These are phyloP conservation scores for Phyllotreta cruciferae DNA, from an alignment of 2,888 invertebrate genomes.

Conservation along the genomic window DNA sequence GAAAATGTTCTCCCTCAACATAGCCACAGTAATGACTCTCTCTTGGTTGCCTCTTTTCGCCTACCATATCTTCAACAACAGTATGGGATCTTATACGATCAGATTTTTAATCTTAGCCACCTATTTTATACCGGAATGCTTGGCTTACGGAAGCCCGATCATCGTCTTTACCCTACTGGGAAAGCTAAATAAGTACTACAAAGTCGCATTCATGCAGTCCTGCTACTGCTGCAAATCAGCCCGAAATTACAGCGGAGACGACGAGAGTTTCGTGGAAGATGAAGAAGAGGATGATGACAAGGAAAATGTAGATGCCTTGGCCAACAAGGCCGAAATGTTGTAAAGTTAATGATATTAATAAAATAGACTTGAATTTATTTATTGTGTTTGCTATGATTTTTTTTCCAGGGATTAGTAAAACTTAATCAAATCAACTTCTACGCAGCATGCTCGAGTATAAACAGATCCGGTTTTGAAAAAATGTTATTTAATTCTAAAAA, in stretches of 20 bases:
- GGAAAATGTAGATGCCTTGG: neutral
- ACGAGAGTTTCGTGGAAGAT: neutral
- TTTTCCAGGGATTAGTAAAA: no score
- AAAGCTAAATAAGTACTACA: neutral
- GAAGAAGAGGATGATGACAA: neutral
- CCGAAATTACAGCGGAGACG: neutral
- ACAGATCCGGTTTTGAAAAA: no score
- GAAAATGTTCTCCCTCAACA: constrained; percentile 3
- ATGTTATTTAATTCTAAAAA: no score
- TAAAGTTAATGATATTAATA: neutral
- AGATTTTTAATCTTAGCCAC: neutral
- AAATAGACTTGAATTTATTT: no score
- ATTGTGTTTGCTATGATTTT: no score
- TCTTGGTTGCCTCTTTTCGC: neutral
- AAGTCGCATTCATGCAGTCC: neutral
- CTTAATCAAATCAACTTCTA: no score
- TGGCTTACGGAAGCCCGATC: neutral
- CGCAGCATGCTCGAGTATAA: no score
- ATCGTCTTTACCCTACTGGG: neutral
- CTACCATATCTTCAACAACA: no score
- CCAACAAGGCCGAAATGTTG: neutral
- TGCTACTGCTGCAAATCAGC: neutral
- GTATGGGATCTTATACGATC: neutral
- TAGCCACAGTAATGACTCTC: neutral
- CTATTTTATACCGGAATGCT: neutral